phyloP scores from a whole-genome alignment of 2,888 invertebrate species.

The Drosophila acutilabella region DNA sequence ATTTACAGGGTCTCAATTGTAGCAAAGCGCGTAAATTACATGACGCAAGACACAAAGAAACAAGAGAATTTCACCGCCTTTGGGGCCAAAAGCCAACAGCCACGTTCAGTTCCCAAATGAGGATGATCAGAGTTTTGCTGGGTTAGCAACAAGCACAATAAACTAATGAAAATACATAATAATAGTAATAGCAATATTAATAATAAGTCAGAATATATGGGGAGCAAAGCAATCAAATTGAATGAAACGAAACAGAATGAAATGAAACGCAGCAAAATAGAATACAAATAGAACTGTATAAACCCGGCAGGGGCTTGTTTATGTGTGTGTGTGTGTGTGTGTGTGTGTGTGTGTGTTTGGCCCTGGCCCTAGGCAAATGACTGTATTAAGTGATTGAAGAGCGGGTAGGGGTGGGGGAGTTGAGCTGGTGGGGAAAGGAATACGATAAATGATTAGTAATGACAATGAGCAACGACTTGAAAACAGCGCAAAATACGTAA shows the following conservation, averaged over 20 bases:
- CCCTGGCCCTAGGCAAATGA: constrained; percentile 57
- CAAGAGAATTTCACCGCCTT: constrained; percentile 4
- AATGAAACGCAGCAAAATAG: constrained; percentile 20
- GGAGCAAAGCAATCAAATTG: constrained; percentile 22
- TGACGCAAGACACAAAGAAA: constrained; percentile 28
- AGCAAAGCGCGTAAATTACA: constrained; percentile 56
- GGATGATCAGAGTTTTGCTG: background rate
- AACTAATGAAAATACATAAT: constrained; percentile 55
- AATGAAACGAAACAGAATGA: constrained; percentile 25
- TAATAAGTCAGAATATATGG: constrained; percentile 38
- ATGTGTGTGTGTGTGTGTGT: background rate
- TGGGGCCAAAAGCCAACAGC: background rate
- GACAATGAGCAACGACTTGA: constrained; percentile 43
- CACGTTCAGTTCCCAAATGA: constrained; percentile 15
- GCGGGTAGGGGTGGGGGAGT: background rate
- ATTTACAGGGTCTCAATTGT: constrained; percentile 4
- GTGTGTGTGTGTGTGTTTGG: constrained; percentile 17
- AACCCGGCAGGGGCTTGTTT: constrained; percentile 16
- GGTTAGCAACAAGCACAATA: constrained; percentile 61
- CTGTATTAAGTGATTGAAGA: constrained; percentile 53
- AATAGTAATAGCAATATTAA: constrained; percentile 61
- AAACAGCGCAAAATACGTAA: constrained; percentile 5
- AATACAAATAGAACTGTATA: constrained; percentile 12
- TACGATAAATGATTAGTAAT: constrained; percentile 35
- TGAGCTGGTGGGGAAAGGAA: background rate